Base-by-base conservation (phyloP, 2,888 invertebrate genomes). In the Fabriciana adippe region DNA sequence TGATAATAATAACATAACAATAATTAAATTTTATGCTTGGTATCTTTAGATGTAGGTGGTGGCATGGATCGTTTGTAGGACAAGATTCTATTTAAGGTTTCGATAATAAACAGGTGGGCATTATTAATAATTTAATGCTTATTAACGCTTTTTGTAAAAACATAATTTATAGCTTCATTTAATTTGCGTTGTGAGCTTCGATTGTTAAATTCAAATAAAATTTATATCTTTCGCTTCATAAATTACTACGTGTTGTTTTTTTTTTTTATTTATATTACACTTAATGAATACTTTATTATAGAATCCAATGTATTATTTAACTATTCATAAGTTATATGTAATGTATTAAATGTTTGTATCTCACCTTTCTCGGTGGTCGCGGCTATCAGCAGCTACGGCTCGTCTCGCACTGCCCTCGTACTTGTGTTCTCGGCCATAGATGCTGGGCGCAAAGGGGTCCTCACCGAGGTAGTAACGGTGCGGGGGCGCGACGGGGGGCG, bases 401-500 rank as follows among this genome's bases (percentile, higher is more conserved):
- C 93, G 90, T 77, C 90, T 90, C 71, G 94, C 89, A 86, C 93
- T 94, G 81, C 95, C 94, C 86, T 95, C 96, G 90, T 97, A 97
- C 83, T 97, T 96, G 87, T 96, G 96, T 88, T 97, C 97, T 79
- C 96, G 94, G 72, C 97, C 96, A 86, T 96, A 97, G 82, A 97
- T 96, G 87, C 96, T 96, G 73, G 95, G 96, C 67, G 95, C 96
- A 86, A 96, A 97, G 41, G 97, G 97, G 92, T 97, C 97, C 89
- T 97, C 97, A 51, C 97, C 97, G 75, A 97, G 93, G 86, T 97
- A 97, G 89, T 97, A 97, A 75, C 96, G 94, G 82, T 96, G 96
- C 72, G 95, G 94, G 14, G 95, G 95, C 71, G 88, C 87, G 76
- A 82, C 81, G 79, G 87, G 89, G 81, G 92, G 92, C 79, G 92